Percentiles rank a stretch among this genome's conserved stretches.
Conservation (phyloP, 1,140 invertebrate species). For the Pollicipes pollicipes region DNA sequence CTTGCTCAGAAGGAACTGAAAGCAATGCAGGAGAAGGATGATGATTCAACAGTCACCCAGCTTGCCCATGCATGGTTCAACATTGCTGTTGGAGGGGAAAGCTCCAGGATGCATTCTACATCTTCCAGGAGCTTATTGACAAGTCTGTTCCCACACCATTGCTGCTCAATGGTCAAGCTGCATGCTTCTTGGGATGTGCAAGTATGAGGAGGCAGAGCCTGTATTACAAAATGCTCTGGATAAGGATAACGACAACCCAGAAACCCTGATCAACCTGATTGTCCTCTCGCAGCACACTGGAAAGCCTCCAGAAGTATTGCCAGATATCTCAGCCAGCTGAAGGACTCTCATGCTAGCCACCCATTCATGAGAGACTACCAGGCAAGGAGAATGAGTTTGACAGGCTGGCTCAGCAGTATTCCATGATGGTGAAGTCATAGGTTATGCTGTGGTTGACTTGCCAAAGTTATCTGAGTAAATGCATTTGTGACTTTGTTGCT, state of each 20-base stretch:
- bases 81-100: constrained; percentile 81
- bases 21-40: constrained; percentile 87
- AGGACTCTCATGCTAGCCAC: constrained; percentile 63
- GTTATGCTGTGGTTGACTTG: too few species aligned
- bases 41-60: constrained; percentile 91
- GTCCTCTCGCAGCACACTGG: constrained; percentile 68
- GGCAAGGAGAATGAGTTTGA: constrained; percentile 65
- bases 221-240: constrained; percentile 77
- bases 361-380: constrained; percentile 54
- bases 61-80: constrained; percentile 88
- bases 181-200: constrained; percentile 68
- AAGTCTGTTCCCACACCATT: constrained; percentile 49
- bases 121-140: constrained; percentile 90
- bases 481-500: too few species aligned
- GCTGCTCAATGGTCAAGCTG: constrained; percentile 79
- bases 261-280: constrained; percentile 82
- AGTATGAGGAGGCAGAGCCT: constrained; percentile 84
- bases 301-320: constrained; percentile 66
- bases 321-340: constrained; percentile 66
- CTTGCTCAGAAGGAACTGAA: constrained; percentile 82
- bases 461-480: too few species aligned
- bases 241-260: constrained; percentile 84
- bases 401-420: constrained; percentile 45
- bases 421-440: neutral
- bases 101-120: constrained; percentile 93